Conservation (phyloP, 2,113 vertebrate genomes). For the Delphinus delphis region DNA sequence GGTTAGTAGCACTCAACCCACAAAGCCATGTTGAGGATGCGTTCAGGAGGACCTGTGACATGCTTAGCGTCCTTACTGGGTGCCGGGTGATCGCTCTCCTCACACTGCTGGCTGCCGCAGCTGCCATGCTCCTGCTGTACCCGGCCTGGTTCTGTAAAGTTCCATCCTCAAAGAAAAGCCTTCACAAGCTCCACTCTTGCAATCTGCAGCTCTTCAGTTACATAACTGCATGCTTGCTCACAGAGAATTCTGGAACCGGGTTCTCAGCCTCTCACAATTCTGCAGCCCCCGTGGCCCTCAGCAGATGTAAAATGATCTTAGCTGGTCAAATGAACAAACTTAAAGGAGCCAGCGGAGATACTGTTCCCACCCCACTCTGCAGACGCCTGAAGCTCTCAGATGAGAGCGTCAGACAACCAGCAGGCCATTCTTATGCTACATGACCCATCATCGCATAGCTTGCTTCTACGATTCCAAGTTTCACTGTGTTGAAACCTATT, state of each 20-base stretch:
- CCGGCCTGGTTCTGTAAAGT: background rate
- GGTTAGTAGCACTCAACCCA: background rate
- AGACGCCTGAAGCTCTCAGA: background rate
- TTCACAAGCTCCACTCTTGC: background rate
- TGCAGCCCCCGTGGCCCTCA: background rate
- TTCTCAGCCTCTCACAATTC: background rate
- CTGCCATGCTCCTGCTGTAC: too few relatives aligned
- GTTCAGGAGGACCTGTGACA: background rate
- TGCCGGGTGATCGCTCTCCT: fast-evolving
- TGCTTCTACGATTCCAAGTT: background rate
- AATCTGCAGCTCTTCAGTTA: background rate
- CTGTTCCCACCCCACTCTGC: background rate
- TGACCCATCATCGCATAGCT: background rate
- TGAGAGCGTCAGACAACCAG: background rate
- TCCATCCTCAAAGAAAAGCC: background rate
- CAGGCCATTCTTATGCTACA: too few relatives aligned
- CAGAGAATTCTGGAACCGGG: background rate
- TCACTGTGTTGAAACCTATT: background rate
- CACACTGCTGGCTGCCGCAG: background rate
- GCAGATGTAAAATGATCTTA: background rate
- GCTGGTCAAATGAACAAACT: background rate
- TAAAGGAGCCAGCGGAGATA: background rate
- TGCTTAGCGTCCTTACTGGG: background rate
- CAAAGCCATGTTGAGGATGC: background rate
- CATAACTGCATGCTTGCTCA: background rate